Conservation (phyloP, 1,140 invertebrate genomes). For the Nebria ingens region DNA sequence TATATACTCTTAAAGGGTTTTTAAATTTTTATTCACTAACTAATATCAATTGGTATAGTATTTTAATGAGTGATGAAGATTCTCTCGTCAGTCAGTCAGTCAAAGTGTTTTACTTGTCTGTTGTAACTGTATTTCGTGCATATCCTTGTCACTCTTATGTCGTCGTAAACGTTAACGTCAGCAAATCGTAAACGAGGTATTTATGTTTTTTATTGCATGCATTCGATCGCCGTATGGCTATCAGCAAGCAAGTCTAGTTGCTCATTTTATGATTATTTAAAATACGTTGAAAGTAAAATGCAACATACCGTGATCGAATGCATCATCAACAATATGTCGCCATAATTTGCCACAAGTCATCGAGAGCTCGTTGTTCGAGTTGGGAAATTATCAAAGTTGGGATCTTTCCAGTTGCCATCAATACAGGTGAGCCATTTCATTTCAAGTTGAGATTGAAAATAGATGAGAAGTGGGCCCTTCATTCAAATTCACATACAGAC, state of each 20-base stretch:
- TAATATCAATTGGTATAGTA: too few relatives aligned
- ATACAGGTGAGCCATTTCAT: slow-evolving; percentile 20
- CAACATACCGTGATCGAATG: neutral
- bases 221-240: neutral
- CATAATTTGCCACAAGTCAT: neutral
- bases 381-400: slow-evolving; percentile 13
- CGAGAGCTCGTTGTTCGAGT: neutral
- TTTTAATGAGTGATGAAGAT: too few relatives aligned
- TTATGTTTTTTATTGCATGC: neutral
- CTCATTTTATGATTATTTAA: too few relatives aligned
- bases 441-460: too few relatives aligned
- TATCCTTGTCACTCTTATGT: neutral
- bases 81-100: too few relatives aligned
- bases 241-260: too few relatives aligned
- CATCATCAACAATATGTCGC: neutral
- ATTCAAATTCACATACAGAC: too few relatives aligned
- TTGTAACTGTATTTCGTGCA: too few relatives aligned
- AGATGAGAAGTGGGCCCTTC: too few relatives aligned
- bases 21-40: too few relatives aligned
- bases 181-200: neutral
- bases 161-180: neutral
- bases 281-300: neutral
- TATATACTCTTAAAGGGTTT: too few relatives aligned
- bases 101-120: neutral
- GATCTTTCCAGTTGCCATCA: slow-evolving; percentile 18